Percentiles rank a stretch among this genome's conserved stretches.
Conservation (phyloP, 1,140 invertebrate genomes). For the Psilanteris sp. region DNA sequence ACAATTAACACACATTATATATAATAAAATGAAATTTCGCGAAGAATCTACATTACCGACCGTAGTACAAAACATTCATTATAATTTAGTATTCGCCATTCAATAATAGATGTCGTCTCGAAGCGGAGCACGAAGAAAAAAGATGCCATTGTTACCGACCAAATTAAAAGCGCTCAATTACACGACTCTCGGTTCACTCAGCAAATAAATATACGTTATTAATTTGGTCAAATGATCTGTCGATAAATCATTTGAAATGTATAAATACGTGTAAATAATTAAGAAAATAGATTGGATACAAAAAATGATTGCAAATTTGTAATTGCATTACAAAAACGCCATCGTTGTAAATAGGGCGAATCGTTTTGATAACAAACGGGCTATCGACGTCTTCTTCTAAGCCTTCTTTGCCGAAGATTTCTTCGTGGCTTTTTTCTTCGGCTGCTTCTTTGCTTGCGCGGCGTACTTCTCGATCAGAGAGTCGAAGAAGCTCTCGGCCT, state of each 20-base stretch:
- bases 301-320: no score
- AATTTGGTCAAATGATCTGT: no score
- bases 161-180: no score
- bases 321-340: no score
- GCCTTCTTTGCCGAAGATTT: slow-evolving; percentile 51
- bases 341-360: no score
- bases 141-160: slow-evolving; percentile 34
- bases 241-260: no score
- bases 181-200: no score
- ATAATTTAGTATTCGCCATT: slow-evolving; percentile 32
- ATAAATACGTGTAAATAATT: no score
- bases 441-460: slow-evolving; percentile 52
- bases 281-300: no score
- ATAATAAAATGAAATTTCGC: slow-evolving; percentile 33
- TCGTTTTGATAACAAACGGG: no score
- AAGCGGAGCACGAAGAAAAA: slow-evolving; percentile 19
- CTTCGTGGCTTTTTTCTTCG: slow-evolving; percentile 26
- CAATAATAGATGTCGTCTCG: slow-evolving; percentile 41
- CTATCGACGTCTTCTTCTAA: slow-evolving; percentile 65
- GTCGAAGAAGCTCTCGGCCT: slow-evolving; percentile 75
- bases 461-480: slow-evolving; percentile 76
- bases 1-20: no score
- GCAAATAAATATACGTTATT: no score
- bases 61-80: slow-evolving; percentile 43
- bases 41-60: slow-evolving; percentile 54